Conservation (phyloP, 2,797 vertebrate genomes). For the Diglossa cyanea region DNA sequence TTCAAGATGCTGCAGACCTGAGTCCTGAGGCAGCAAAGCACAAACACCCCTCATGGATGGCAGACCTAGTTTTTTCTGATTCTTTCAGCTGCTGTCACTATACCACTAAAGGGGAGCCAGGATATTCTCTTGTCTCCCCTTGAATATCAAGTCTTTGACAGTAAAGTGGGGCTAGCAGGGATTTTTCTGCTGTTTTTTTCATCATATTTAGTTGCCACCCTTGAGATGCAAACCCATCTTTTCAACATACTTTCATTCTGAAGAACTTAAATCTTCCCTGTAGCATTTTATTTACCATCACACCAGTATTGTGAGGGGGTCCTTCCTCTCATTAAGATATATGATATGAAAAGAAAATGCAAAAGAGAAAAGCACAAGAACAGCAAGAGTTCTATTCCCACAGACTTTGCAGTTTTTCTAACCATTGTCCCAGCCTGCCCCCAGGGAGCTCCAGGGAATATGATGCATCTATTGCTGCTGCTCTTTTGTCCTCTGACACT, state of each 20-base stretch:
- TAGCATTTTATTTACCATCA: neutral
- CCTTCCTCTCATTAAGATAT: neutral
- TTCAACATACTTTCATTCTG: neutral
- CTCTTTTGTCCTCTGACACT: constrained; percentile 4
- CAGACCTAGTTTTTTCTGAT: neutral
- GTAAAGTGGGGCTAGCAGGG: neutral
- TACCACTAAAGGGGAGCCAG: neutral
- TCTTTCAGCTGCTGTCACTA: neutral
- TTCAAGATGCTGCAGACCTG: neutral
- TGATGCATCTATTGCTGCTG: constrained; percentile 21
- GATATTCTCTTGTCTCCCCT: neutral
- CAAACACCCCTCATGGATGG: neutral
- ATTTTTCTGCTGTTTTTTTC: neutral
- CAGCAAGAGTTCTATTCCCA: neutral
- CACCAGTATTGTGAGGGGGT: accelerated
- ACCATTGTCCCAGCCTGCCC: neutral
- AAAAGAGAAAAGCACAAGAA: neutral
- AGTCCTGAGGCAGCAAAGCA: neutral
- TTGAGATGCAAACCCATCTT: neutral
- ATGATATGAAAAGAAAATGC: neutral
- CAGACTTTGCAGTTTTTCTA: neutral
- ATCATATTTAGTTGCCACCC: neutral
- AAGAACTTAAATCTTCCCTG: neutral
- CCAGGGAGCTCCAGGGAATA: neutral
- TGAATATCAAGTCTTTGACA: neutral